phyloP scores from a whole-genome alignment of 2,113 vertebrate genomes.

The Catharus minimus region DNA sequence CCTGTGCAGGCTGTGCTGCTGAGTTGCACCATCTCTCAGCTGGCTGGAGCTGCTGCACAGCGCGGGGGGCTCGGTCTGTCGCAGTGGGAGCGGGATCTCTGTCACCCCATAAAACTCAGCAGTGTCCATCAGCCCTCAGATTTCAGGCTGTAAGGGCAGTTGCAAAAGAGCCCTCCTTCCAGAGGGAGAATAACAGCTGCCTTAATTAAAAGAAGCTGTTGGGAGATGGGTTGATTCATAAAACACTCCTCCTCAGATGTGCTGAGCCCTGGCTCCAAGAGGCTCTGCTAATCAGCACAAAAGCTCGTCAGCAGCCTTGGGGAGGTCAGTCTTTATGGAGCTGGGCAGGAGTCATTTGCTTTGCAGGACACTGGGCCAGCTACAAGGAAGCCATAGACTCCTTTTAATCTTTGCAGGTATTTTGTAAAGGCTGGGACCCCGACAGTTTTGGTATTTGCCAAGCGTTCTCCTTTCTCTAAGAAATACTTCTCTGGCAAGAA shows the following conservation, averaged over 20 bases:
- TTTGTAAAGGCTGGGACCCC: constrained; percentile 86
- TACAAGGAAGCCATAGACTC: neutral
- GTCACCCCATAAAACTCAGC: neutral
- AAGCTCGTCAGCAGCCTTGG: neutral
- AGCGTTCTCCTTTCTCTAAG: constrained; percentile 77
- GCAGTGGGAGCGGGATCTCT: neutral
- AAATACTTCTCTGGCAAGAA: constrained; percentile 83
- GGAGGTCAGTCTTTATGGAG: neutral
- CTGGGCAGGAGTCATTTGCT: neutral
- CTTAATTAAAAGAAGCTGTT: constrained; percentile 20
- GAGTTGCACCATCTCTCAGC: neutral
- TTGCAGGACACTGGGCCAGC: neutral
- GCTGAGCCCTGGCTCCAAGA: neutral
- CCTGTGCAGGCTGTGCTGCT: neutral
- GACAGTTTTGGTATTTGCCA: constrained; percentile 82
- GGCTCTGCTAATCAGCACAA: neutral
- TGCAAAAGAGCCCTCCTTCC: neutral
- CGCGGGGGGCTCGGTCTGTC: neutral
- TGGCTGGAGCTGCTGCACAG: neutral
- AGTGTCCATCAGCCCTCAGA: neutral
- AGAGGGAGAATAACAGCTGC: neutral
- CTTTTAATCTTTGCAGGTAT: constrained; percentile 76
- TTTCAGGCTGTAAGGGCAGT: neutral
- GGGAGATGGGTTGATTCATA: neutral
- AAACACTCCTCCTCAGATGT: neutral